These are phyloP conservation scores for Drosophila borealis DNA, from an alignment of 2,888 invertebrate species.

Conservation along the genomic window DNA sequence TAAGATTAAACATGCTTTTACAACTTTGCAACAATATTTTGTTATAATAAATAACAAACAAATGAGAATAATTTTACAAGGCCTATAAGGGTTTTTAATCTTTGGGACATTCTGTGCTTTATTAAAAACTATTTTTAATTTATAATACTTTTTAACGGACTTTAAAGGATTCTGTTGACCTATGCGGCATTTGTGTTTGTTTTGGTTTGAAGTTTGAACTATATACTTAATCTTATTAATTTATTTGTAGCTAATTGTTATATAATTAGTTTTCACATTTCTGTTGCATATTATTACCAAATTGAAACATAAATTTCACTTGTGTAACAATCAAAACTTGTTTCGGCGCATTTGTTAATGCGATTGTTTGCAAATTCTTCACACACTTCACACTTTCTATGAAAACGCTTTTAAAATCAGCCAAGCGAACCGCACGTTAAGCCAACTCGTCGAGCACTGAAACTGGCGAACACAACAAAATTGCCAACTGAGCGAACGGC, in stretches of 20 bases:
- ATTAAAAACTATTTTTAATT: no score
- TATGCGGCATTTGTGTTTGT: no score
- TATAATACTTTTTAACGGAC: no score
- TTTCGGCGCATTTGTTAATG: constrained; percentile 29
- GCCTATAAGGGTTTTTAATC: no score
- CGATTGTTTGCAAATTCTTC: constrained; percentile 65
- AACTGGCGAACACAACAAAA: constrained; percentile 40
- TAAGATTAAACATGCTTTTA: no score
- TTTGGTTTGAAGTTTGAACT: not conserved
- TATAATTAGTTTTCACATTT: constrained; percentile 28
- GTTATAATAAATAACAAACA: no score
- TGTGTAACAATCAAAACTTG: constrained; percentile 58
- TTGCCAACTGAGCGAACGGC: constrained; percentile 43
- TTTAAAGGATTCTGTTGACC: no score
- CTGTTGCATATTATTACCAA: constrained; percentile 60
- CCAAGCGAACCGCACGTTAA: constrained; percentile 63
- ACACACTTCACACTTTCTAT: constrained; percentile 67
- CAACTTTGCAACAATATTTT: no score
- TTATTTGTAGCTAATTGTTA: not conserved
- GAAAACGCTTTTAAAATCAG: constrained; percentile 35
- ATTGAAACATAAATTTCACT: constrained; percentile 54
- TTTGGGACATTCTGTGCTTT: no score
- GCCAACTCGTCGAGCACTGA: constrained; percentile 64
- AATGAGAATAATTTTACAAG: no score
- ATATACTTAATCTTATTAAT: not conserved